These are phyloP conservation scores for Eupithecia exiguata DNA, from an alignment of 2,888 invertebrate genomes.

Conservation along the genomic window DNA sequence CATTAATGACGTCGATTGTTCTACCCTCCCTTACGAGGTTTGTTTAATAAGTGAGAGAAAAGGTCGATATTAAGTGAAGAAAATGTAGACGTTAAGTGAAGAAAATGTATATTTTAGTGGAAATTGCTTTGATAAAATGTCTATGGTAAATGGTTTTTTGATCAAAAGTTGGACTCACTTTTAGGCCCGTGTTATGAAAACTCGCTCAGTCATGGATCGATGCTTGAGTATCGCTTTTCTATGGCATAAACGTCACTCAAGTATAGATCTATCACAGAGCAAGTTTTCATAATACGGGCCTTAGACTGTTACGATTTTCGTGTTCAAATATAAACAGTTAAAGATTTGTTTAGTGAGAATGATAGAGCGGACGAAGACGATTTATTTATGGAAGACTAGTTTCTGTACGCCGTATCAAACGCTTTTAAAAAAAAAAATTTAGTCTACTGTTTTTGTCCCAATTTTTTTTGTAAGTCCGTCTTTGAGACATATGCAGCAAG, in stretches of 20 bases:
- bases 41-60: conserved; percentile 21
- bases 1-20: conserved; percentile 41
- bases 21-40: conserved; percentile 28
- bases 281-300: too few relatives aligned
- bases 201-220: too few relatives aligned
- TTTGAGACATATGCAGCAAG: too few relatives aligned
- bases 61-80: conserved; percentile 12
- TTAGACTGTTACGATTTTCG: background rate
- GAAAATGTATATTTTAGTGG: background rate
- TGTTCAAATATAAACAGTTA: background rate
- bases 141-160: background rate
- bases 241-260: too few relatives aligned
- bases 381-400: background rate
- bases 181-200: too few relatives aligned
- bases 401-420: background rate
- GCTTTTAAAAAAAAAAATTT: too few relatives aligned
- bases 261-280: too few relatives aligned
- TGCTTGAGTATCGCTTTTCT: too few relatives aligned
- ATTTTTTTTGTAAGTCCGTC: too few relatives aligned
- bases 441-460: too few relatives aligned
- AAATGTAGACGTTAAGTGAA: background rate
- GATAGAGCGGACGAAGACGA: background rate
- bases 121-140: background rate
- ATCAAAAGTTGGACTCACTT: background rate
- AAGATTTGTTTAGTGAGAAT: background rate